Evolutionary conservation across 2,888 invertebrate species (phyloP).

Genomic region (Drosophila stalkeri): DNA sequence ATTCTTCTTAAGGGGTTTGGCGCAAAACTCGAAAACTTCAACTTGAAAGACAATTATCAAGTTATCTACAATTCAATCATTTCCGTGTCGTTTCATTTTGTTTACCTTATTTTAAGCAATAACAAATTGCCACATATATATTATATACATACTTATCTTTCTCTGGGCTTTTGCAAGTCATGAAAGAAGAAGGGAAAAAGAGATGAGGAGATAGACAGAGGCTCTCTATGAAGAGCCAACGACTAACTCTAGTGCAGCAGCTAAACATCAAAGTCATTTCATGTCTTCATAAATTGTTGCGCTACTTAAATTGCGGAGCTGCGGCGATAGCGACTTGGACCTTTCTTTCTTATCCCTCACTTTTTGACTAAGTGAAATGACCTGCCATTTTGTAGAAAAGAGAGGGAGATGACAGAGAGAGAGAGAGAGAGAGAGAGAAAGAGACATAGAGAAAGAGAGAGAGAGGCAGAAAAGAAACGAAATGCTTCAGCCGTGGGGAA

Average conservation of each 20-base stretch:
- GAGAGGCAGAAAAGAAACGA: constrained; percentile 15
- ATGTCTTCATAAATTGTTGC: constrained; percentile 75
- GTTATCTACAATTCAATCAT: constrained; percentile 60
- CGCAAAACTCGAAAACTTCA: constrained; percentile 15
- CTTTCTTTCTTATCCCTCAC: constrained; percentile 52
- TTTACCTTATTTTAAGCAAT: constrained; percentile 52
- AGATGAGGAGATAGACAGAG: background rate
- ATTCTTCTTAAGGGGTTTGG: background rate
- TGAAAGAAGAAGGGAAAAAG: constrained; percentile 20
- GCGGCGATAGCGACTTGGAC: constrained; percentile 23
- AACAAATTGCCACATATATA: constrained; percentile 65
- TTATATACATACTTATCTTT: background rate
- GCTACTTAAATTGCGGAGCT: constrained; percentile 58
- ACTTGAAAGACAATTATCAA: constrained; percentile 47
- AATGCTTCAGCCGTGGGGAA: constrained; percentile 51
- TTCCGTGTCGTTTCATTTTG: constrained; percentile 50
- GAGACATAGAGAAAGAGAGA: background rate
- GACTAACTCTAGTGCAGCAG: constrained; percentile 45
- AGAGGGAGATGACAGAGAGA: constrained; percentile 4
- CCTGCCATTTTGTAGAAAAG: constrained; percentile 71
- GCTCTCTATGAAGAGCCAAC: constrained; percentile 2
- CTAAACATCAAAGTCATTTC: constrained; percentile 78
- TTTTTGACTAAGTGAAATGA: constrained; percentile 76
- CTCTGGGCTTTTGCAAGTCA: constrained; percentile 57
- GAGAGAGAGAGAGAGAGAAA: background rate